Base-by-base conservation (phyloP, 2,888 invertebrate genomes). In the Apamea anceps region DNA sequence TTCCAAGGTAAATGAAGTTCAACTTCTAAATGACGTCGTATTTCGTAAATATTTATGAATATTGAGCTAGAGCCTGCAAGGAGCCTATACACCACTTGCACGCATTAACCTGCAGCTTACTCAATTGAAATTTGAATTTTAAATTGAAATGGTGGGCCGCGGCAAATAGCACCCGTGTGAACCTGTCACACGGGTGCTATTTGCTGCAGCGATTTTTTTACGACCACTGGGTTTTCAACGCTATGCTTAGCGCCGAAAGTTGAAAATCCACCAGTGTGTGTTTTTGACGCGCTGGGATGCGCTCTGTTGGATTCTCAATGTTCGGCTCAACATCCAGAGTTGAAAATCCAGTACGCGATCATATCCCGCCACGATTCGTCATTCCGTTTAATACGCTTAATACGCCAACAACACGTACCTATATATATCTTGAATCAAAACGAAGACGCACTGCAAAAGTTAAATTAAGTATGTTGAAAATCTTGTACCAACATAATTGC, bases 1-100 rank as follows among this genome's bases (percentile, higher is more conserved):
- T 94, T 99, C 99, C 0, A 99, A 99, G 98, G 99, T 99, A 97
- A 85, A 68, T 60, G 5, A 8, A 51, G 18, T 60, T 62, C 2
- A 72, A 57, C 66, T 70, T 66, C 42, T 73, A 63, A 42, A n/a
- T 21, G n/a, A n/a, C 7, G n/a, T 72, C 37, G 12, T n/a, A 18
- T 45, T 32, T 37, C 0, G 25, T 65, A 70, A 21, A 45, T n/a
- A 37, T 51, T 67, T 37, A 25, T 78, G 13, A 13, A 28, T 28
- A 37, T 67, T 45, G 12, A 25, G 15, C 42, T 54, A 45, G n/a
- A 45, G 48, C 28, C 54, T 60, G n/a, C 80, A 8, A 57, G 28
- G n/a, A 18, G 0, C 13, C 32, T 48, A 32, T 48, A 48, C 21
- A 37, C 12, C n/a, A 67, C 15, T 13, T 51, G 42, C 51, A 37